These are phyloP conservation scores for Drosophila leonis DNA, from an alignment of 2,888 invertebrate species.

Conservation along the genomic window DNA sequence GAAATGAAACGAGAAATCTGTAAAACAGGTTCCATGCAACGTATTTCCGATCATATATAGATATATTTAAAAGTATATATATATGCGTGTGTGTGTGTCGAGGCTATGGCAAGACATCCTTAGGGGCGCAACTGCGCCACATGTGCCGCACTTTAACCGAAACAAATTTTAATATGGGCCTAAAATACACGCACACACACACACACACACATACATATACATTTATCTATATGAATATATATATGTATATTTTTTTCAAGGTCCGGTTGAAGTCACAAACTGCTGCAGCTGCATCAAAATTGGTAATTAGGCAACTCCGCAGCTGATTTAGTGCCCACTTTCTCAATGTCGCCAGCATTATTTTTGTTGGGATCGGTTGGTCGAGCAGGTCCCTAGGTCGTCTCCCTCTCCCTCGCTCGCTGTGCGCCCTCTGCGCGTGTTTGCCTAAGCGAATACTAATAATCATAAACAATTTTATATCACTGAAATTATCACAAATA, in stretches of 20 bases:
- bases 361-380: neutral
- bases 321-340: slow-evolving; percentile 64
- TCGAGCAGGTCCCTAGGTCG: slow-evolving; percentile 5
- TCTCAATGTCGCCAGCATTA: slow-evolving; percentile 57
- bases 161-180: slow-evolving; percentile 63
- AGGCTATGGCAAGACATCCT: slow-evolving; percentile 35
- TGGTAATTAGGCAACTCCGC: slow-evolving; percentile 60
- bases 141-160: slow-evolving; percentile 56
- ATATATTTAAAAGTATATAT: neutral
- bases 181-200: slow-evolving; percentile 13
- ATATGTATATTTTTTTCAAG: slow-evolving; percentile 48
- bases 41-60: slow-evolving; percentile 38
- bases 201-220: neutral
- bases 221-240: neutral
- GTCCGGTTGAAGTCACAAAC: slow-evolving; percentile 58
- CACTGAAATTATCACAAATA: slow-evolving; percentile 66
- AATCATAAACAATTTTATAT: slow-evolving; percentile 68
- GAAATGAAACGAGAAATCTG: slow-evolving; percentile 41
- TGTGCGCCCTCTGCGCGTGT: slow-evolving; percentile 1
- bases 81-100: neutral
- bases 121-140: slow-evolving; percentile 54
- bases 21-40: slow-evolving; percentile 67
- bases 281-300: slow-evolving; percentile 71
- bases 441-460: slow-evolving; percentile 60
- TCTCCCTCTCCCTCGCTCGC: slow-evolving; percentile 8